Evolutionary conservation across 2,113 vertebrate species (phyloP).

Genomic region (Phalacrocorax pelagicus): DNA sequence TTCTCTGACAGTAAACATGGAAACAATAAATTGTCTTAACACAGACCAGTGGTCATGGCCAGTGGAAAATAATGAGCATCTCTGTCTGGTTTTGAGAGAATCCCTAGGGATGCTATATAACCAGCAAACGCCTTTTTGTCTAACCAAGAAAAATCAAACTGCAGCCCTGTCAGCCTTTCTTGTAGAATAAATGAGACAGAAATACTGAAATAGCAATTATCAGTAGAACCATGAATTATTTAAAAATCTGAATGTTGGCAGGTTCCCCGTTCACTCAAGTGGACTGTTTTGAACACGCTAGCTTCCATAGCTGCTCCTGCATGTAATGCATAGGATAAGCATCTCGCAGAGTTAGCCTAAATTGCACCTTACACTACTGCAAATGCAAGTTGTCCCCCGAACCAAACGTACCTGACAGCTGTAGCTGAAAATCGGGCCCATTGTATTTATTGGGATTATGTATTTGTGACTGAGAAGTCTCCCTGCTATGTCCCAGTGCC

Average conservation of each 20-base stretch:
- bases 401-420: too few relatives aligned
- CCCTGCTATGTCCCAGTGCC: not conserved
- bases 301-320: not conserved
- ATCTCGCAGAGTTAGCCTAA: not conserved
- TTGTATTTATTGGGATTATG: not conserved
- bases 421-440: not conserved
- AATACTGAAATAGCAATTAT: constrained; percentile 52
- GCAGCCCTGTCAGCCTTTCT: constrained; percentile 6
- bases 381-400: not conserved
- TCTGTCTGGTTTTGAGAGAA: not conserved
- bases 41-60: not conserved
- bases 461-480: not conserved
- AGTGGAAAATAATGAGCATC: constrained; percentile 12
- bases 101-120: not conserved
- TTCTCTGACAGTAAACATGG: constrained; percentile 4
- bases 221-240: constrained; percentile 26
- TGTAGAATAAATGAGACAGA: constrained; percentile 42
- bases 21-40: constrained; percentile 29
- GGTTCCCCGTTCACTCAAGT: not conserved
- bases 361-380: not conserved
- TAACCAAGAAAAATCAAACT: constrained; percentile 15
- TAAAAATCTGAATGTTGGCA: not conserved
- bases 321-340: not conserved
- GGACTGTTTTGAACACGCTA: not conserved
- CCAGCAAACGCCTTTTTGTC: not conserved